These are phyloP conservation scores for Hucho hucho DNA, from an alignment of 2,113 vertebrate genomes.

Conservation along the genomic window DNA sequence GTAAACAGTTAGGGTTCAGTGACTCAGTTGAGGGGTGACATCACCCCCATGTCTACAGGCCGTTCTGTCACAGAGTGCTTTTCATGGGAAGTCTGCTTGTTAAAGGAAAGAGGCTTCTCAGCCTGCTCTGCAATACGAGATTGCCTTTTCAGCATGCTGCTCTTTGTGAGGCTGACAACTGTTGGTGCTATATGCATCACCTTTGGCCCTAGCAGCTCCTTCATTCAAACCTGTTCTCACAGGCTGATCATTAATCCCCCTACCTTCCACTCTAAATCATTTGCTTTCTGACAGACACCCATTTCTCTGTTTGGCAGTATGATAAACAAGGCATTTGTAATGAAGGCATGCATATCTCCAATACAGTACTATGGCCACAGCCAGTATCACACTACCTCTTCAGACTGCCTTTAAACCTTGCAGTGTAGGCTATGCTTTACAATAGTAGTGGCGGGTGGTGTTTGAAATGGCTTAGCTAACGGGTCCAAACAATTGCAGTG, in stretches of 20 bases:
- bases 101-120: conserved; percentile 66
- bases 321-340: conserved; percentile 51
- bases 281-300: conserved; percentile 39
- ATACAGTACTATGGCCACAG: neutral
- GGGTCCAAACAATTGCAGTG: neutral
- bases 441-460: neutral
- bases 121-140: conserved; percentile 74
- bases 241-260: conserved; percentile 62
- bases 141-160: conserved; percentile 68
- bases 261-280: conserved; percentile 50
- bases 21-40: conserved; percentile 63
- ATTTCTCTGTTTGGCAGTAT: conserved; percentile 47
- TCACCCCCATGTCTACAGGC: conserved; percentile 63
- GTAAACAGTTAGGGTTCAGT: conserved; percentile 68
- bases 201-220: conserved; percentile 68
- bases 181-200: conserved; percentile 73
- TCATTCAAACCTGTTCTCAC: conserved; percentile 60
- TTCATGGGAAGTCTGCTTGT: conserved; percentile 63
- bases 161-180: conserved; percentile 76
- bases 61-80: conserved; percentile 58
- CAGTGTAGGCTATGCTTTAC: neutral
- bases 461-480: neutral
- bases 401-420: neutral
- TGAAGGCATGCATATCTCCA: neutral
- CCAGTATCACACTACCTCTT: neutral